Percentiles rank a stretch among this genome's conserved stretches.
Evolutionary conservation across 2,797 vertebrate genomes (phyloP).

Genomic region (Alfaro cultratus): DNA sequence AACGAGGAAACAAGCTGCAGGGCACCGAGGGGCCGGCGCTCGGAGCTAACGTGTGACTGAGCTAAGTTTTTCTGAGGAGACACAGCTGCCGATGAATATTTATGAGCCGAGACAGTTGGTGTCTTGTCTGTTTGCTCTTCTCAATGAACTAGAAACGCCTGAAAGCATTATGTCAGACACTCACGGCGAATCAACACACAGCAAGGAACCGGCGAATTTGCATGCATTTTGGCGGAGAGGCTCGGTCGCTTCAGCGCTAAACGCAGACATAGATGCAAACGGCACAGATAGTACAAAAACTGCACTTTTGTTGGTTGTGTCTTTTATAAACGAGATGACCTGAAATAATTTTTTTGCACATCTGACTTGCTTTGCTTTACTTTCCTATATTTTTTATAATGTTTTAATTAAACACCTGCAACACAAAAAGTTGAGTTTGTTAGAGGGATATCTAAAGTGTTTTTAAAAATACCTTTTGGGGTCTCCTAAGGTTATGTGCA

Average conservation of each 20-base stretch:
- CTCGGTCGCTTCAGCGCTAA: conserved; percentile 9
- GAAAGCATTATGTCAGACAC: conserved; percentile 65
- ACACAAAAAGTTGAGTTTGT: not conserved
- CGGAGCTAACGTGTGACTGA: conserved; percentile 36
- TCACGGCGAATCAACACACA: conserved; percentile 48
- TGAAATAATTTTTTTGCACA: not conserved
- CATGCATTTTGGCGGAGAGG: conserved; percentile 20
- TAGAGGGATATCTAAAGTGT: not conserved
- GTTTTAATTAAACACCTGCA: not conserved
- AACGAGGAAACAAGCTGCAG: conserved; percentile 24
- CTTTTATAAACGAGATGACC: not conserved
- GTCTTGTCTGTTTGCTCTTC: conserved; percentile 75
- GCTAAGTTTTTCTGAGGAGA: conserved; percentile 53
- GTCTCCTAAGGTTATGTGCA: not conserved
- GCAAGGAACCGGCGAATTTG: conserved; percentile 9
- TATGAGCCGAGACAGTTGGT: conserved; percentile 79
- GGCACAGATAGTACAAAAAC: not conserved
- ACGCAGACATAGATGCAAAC: not conserved
- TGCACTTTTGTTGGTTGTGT: not conserved
- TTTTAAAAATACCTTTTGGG: not conserved
- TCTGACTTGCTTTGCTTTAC: not conserved
- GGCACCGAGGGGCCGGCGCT: conserved; percentile 32
- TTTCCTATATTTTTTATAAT: not conserved
- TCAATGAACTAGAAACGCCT: conserved; percentile 71
- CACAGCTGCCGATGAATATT: conserved; percentile 85